phyloP scores from a whole-genome alignment of 2,797 vertebrate genomes.

The Oreochromis mossambicus region DNA sequence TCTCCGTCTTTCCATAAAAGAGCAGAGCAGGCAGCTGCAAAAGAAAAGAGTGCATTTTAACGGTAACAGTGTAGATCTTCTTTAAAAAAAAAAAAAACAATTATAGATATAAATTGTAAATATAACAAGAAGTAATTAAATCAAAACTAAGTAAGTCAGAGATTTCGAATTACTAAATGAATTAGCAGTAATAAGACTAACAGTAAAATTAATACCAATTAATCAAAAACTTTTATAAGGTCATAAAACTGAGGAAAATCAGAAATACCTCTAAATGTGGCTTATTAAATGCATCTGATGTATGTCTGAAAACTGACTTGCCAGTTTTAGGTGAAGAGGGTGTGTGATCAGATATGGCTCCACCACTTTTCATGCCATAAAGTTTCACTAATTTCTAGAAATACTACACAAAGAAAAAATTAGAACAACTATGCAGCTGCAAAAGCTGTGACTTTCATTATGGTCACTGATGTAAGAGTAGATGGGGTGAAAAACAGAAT shows the following conservation, averaged over 20 bases:
- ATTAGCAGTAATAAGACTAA: neutral
- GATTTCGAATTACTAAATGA: neutral
- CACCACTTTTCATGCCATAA: neutral
- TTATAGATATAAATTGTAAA: neutral
- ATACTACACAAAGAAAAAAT: neutral
- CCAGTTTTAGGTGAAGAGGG: neutral
- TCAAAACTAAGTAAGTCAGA: neutral
- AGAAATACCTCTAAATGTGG: neutral
- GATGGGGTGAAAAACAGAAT: neutral
- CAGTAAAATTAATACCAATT: neutral
- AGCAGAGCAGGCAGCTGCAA: neutral
- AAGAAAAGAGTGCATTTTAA: neutral
- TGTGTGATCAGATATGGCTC: neutral
- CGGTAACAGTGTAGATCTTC: neutral
- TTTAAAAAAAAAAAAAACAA: no score
- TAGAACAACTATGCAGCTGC: neutral
- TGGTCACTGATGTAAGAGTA: neutral
- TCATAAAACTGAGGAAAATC: neutral
- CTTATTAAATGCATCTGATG: neutral
- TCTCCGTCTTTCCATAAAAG: neutral
- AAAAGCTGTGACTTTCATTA: neutral
- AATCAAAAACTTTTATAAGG: neutral
- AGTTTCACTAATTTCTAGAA: neutral
- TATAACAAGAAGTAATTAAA: neutral
- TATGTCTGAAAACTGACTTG: neutral